phyloP scores from a whole-genome alignment of 1,140 invertebrate genomes.

The Meloidogyne chitwoodi region DNA sequence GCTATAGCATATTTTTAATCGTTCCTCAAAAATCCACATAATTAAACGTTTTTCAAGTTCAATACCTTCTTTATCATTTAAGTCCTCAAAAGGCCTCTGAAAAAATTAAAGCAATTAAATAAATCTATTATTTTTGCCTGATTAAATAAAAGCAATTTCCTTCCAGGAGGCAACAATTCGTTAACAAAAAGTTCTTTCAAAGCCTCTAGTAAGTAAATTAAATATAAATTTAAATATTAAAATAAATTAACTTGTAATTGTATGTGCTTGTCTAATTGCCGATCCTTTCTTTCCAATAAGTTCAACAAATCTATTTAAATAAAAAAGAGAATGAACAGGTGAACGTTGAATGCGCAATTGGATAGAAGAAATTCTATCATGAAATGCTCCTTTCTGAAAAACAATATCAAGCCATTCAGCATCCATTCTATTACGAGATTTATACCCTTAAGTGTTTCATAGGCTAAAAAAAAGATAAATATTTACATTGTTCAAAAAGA shows the following conservation, averaged over 20 bases:
- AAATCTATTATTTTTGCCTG: conserved; percentile 57
- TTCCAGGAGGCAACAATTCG: conserved; percentile 71
- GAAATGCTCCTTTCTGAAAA: conserved; percentile 31
- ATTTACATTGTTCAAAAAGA: not conserved
- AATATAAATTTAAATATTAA: conserved; percentile 6
- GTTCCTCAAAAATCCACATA: conserved; percentile 75
- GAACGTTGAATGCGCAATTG: conserved; percentile 78
- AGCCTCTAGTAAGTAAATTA: conserved; percentile 63
- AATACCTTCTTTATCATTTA: conserved; percentile 60
- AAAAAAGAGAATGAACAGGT: conserved; percentile 73
- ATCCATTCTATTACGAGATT: conserved; percentile 19
- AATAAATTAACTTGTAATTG: conserved; percentile 7
- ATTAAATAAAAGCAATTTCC: conserved; percentile 72
- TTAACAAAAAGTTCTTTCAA: conserved; percentile 74
- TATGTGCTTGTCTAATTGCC: conserved; percentile 67
- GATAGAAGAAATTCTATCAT: conserved; percentile 78
- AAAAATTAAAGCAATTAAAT: conserved; percentile 29
- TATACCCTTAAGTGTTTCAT: conserved; percentile 12
- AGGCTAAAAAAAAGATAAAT: not conserved
- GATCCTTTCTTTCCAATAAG: conserved; percentile 78
- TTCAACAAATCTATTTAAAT: conserved; percentile 71
- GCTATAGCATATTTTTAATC: conserved; percentile 74
- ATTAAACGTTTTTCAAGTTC: conserved; percentile 63
- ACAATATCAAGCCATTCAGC: conserved; percentile 40
- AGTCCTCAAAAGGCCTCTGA: conserved; percentile 65